Conservation (phyloP, 2,888 invertebrate genomes). For the Apantesis nais region DNA sequence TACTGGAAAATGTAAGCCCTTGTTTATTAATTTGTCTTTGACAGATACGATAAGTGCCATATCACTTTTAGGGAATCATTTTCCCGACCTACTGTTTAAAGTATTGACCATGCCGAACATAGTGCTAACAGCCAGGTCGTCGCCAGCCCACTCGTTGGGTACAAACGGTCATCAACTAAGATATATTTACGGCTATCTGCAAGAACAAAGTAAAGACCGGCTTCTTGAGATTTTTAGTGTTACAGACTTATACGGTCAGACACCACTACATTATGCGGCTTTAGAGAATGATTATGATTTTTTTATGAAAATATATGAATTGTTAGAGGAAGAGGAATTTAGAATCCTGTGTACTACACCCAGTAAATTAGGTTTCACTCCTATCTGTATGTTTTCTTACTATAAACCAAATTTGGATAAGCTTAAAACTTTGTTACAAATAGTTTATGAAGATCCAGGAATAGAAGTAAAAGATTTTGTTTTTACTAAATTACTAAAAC, state of each 20-base stretch:
- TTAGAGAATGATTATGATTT: slow-evolving; percentile 2
- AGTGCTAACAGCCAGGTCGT: no score
- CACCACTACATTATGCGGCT: slow-evolving; percentile 8
- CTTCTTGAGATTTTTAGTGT: not conserved
- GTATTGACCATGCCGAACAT: not conserved
- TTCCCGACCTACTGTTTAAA: not conserved
- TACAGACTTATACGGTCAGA: not conserved
- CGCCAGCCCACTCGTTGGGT: not conserved
- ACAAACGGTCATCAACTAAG: not conserved
- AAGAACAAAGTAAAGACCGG: not conserved
- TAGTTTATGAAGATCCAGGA: not conserved
- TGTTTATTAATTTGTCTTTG: not conserved
- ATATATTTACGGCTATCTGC: not conserved
- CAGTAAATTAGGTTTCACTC: not conserved
- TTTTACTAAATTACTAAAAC: not conserved
- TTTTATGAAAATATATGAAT: not conserved
- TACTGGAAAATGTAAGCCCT: not conserved
- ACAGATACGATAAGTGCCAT: not conserved
- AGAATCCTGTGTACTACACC: not conserved
- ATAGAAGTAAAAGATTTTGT: slow-evolving; percentile 5
- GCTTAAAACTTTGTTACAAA: not conserved
- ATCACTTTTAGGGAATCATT: not conserved
- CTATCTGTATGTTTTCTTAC: slow-evolving; percentile 6
- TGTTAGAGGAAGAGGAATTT: not conserved
- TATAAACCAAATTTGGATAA: not conserved